Conservation (phyloP, 2,113 vertebrate species). For the Benitochromis conjunctus region DNA sequence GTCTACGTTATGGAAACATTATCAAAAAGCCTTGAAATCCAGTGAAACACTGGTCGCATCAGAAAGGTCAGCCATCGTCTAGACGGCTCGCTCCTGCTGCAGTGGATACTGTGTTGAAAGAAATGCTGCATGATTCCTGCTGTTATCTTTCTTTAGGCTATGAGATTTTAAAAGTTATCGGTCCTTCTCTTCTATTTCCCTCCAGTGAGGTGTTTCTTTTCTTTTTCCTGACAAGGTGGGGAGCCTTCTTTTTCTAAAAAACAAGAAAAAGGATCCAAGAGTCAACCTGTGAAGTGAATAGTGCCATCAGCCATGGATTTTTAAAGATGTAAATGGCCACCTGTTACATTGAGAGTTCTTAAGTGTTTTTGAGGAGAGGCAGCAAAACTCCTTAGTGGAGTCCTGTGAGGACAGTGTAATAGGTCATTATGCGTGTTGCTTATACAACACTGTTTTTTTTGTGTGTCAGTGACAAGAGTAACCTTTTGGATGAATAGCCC, state of each 20-base stretch:
- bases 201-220: not conserved
- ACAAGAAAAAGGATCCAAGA: not conserved
- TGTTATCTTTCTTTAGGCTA: not conserved
- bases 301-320: not conserved
- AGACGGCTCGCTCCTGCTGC: slow-evolving; percentile 34
- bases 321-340: not conserved
- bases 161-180: not conserved
- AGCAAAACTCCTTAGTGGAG: not conserved
- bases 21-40: slow-evolving; percentile 19
- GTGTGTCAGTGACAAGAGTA: not conserved
- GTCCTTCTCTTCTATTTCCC: not conserved
- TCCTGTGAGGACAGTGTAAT: not conserved
- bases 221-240: not conserved
- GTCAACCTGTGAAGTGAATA: not conserved
- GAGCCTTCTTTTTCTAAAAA: not conserved
- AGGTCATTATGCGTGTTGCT: not conserved
- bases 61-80: slow-evolving; percentile 63
- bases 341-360: not conserved
- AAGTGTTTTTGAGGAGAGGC: not conserved
- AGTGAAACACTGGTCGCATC: slow-evolving; percentile 10
- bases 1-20: slow-evolving; percentile 34
- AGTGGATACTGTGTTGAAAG: slow-evolving; percentile 1
- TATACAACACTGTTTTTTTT: not conserved
- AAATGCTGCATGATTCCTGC: slow-evolving; percentile 1
- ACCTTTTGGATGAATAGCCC: not conserved